These are phyloP conservation scores for Sycophila texana DNA, from an alignment of 2,888 invertebrate species.

Conservation along the genomic window DNA sequence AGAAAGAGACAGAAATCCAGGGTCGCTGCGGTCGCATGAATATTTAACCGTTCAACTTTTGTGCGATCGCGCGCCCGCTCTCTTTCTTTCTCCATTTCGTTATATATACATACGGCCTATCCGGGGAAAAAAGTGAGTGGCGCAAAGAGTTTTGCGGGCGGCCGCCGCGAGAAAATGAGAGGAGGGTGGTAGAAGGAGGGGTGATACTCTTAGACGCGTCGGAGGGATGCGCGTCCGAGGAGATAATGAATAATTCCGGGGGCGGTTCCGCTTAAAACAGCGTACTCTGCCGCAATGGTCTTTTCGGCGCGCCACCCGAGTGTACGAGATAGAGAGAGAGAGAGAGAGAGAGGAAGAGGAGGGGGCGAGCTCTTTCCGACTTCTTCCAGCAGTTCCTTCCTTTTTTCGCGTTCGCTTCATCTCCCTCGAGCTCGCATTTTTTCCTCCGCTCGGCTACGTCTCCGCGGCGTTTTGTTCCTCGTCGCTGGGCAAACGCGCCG, in stretches of 20 bases:
- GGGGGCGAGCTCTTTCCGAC: conserved; percentile 21
- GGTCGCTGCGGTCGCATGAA: conserved; percentile 62
- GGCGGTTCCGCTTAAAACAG: conserved; percentile 66
- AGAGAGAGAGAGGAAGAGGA: conserved; percentile 26
- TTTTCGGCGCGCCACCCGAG: conserved; percentile 50
- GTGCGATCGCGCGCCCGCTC: conserved; percentile 47
- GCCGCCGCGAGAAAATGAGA: conserved; percentile 38
- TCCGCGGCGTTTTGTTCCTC: neutral
- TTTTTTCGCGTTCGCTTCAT: conserved; percentile 1
- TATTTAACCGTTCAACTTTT: conserved; percentile 71
- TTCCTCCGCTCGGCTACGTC: neutral
- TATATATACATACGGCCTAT: conserved; percentile 19
- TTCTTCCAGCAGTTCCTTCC: conserved; percentile 1
- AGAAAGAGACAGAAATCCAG: conserved; percentile 4
- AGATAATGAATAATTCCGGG: conserved; percentile 72
- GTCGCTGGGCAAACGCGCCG: neutral
- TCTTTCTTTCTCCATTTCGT: conserved; percentile 24
- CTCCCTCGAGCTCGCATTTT: conserved; percentile 1
- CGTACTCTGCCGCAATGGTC: conserved; percentile 64
- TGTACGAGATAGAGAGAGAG: neutral
- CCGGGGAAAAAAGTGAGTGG: conserved; percentile 50
- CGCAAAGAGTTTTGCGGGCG: conserved; percentile 60
- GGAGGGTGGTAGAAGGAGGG: conserved; percentile 32
- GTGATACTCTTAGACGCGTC: conserved; percentile 19
- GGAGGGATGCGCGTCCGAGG: conserved; percentile 45